Conservation (phyloP, 2,888 invertebrate species). For the Pyrrhosoma nymphula region DNA sequence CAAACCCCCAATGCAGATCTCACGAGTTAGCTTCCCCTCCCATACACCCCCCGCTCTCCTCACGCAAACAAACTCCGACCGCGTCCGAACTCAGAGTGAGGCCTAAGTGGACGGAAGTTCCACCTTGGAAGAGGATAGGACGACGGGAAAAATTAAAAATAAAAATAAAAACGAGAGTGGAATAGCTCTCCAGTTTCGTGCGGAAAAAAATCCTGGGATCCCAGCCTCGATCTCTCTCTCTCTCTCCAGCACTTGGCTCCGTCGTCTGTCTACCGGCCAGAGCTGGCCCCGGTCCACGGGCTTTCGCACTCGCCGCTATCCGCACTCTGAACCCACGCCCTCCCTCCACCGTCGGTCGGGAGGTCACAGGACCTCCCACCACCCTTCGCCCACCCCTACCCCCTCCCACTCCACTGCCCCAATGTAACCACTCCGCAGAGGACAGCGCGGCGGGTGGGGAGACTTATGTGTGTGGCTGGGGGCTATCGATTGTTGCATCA, state of each 20-base stretch:
- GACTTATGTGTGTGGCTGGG: not conserved
- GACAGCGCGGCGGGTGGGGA: not conserved
- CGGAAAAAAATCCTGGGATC: not conserved
- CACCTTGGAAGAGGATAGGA: not conserved
- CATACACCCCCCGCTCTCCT: not conserved
- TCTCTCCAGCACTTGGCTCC: not conserved
- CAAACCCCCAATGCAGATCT: not conserved
- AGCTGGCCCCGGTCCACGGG: not conserved
- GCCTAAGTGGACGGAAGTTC: not conserved
- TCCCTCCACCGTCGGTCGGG: not conserved
- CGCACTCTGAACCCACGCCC: not conserved
- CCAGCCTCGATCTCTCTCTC: not conserved
- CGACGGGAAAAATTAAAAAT: not conserved
- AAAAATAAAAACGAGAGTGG: not conserved
- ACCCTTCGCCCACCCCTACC: not conserved
- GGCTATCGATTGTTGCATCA: slow-evolving; percentile 11
- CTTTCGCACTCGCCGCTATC: not conserved
- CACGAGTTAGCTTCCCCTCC: not conserved
- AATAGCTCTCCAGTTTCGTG: not conserved
- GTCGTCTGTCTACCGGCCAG: not conserved
- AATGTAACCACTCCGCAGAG: not conserved
- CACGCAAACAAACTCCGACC: not conserved
- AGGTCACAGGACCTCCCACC: not conserved
- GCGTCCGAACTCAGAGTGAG: not conserved
- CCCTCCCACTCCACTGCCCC: not conserved